These are phyloP conservation scores for Periophthalmodon schlosseri DNA, from an alignment of 2,113 vertebrate genomes.

Conservation along the genomic window DNA sequence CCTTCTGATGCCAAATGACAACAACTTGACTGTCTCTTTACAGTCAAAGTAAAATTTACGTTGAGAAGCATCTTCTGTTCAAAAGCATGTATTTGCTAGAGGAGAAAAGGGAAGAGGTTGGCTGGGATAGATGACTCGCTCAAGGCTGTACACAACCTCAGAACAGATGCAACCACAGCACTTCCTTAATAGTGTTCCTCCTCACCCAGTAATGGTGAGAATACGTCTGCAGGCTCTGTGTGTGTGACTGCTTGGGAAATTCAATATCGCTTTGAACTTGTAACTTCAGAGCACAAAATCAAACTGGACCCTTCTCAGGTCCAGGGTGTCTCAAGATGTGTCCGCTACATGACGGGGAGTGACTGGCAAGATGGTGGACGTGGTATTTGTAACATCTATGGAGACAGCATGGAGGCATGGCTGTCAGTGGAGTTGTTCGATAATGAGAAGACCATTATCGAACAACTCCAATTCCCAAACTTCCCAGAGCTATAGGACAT, in stretches of 20 bases:
- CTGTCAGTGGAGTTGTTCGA: background rate
- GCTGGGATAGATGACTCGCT: constrained; percentile 75
- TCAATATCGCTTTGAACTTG: constrained; percentile 61
- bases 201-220: constrained; percentile 67
- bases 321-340: constrained; percentile 11
- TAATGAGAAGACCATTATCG: background rate
- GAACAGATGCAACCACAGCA: constrained; percentile 74
- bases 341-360: background rate
- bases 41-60: constrained; percentile 34
- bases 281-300: constrained; percentile 47
- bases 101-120: constrained; percentile 63
- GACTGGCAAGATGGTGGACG: background rate
- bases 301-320: constrained; percentile 50
- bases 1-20: constrained; percentile 26
- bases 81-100: constrained; percentile 49
- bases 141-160: constrained; percentile 70
- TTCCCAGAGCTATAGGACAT: no score
- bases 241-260: constrained; percentile 42
- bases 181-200: constrained; percentile 76
- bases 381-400: background rate
- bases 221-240: constrained; percentile 66
- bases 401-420: background rate
- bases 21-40: constrained; percentile 41
- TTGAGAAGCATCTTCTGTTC: constrained; percentile 58
- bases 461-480: no score